A percentile compares a stretch with the other conserved stretches of the same genome.
Conservation (phyloP, 2,113 vertebrate genomes). For the Atlantisia rogersi region DNA sequence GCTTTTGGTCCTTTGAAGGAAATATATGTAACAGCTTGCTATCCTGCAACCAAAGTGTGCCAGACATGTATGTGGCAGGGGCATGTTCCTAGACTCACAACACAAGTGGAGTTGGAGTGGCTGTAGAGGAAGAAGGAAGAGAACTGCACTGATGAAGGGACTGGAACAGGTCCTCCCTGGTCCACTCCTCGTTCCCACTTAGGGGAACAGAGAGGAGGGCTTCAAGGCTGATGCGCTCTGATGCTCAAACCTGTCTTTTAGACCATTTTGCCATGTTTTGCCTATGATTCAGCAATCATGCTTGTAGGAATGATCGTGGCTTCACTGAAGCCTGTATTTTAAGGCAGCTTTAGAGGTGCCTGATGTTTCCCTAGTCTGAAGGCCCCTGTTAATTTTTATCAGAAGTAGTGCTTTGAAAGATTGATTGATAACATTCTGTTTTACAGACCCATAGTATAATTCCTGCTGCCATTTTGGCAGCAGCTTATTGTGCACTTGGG, state of each 20-base stretch:
- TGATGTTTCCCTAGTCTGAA: not conserved
- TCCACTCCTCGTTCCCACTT: not conserved
- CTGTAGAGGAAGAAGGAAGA: not conserved
- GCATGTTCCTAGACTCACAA: not conserved
- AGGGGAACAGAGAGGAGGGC: not conserved
- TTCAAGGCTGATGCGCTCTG: not conserved
- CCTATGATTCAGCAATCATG: not conserved
- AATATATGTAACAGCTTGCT: not conserved
- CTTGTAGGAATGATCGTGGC: not conserved
- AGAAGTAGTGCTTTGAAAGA: not conserved
- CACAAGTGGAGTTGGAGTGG: not conserved
- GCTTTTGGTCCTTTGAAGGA: not conserved
- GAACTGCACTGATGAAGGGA: not conserved
- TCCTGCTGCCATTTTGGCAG: not conserved
- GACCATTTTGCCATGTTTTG: not conserved
- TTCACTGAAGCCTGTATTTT: not conserved
- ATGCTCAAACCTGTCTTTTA: not conserved
- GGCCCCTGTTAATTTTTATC: not conserved
- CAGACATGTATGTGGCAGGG: not conserved
- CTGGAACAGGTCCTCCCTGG: not conserved
- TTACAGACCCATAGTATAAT: not conserved
- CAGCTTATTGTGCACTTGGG: not conserved
- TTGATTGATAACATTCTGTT: not conserved
- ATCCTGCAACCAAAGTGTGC: not conserved
- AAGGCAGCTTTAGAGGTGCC: not conserved